Evolutionary conservation across 2,888 invertebrate species (phyloP).

Genomic region (Prionchulus punctatus): DNA sequence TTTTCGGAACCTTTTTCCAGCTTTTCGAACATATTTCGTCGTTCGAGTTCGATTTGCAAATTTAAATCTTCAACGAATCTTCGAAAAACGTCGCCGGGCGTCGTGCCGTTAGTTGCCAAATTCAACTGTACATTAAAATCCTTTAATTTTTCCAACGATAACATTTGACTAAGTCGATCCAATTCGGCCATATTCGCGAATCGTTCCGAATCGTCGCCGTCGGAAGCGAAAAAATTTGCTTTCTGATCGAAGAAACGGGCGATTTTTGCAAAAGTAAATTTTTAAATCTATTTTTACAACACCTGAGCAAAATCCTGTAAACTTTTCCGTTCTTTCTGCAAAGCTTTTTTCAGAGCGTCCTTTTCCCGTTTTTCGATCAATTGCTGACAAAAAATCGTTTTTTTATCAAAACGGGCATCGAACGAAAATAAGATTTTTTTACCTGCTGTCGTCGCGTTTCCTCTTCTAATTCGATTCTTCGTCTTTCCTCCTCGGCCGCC

Average conservation of each 20-base stretch:
- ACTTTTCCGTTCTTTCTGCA: slow-evolving; percentile 66
- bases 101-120: slow-evolving; percentile 23
- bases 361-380: slow-evolving; percentile 59
- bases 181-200: slow-evolving; percentile 73
- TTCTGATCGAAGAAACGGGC: no score
- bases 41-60: slow-evolving; percentile 24
- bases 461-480: slow-evolving; percentile 21
- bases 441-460: background rate
- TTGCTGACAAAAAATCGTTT: slow-evolving; percentile 23
- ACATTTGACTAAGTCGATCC: slow-evolving; percentile 65
- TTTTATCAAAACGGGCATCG: background rate
- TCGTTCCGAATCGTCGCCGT: slow-evolving; percentile 51
- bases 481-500: slow-evolving; percentile 19
- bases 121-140: slow-evolving; percentile 14
- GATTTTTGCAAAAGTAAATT: no score
- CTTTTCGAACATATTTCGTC: slow-evolving; percentile 18
- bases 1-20: slow-evolving; percentile 16
- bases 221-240: no score
- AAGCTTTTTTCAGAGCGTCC: slow-evolving; percentile 62
- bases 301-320: slow-evolving; percentile 30
- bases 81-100: background rate
- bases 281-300: slow-evolving; percentile 33
- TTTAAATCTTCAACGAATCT: slow-evolving; percentile 23
- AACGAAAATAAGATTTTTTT: background rate
- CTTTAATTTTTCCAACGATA: slow-evolving; percentile 20